Conservation (phyloP, 2,797 vertebrate genomes). For the Bufotes viridis region DNA sequence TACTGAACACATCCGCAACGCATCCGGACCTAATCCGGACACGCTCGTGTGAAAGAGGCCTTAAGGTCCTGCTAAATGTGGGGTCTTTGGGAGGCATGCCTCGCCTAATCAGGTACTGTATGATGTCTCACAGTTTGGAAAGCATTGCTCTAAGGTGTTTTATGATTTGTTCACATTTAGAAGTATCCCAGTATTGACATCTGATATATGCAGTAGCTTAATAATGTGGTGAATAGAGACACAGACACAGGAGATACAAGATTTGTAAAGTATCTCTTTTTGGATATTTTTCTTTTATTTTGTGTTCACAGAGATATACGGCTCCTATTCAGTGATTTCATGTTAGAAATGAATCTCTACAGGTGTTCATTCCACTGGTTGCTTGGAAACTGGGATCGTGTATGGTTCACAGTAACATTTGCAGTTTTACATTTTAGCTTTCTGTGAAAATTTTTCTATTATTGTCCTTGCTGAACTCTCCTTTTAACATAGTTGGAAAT, state of each 20-base stretch:
- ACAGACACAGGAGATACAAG: not conserved
- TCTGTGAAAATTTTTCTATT: not conserved
- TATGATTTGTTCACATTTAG: not conserved
- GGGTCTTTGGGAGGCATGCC: no score
- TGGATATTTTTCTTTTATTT: conserved; percentile 26
- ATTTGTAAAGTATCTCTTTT: conserved; percentile 16
- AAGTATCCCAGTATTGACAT: not conserved
- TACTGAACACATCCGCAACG: no score
- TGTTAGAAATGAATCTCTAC: conserved; percentile 44
- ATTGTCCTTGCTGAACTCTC: not conserved
- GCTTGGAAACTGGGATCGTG: conserved; percentile 29
- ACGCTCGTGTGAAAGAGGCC: no score
- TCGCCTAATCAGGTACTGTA: no score
- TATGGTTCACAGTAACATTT: not conserved
- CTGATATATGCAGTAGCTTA: not conserved
- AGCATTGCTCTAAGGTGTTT: not conserved
- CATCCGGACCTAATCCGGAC: no score
- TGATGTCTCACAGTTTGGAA: not conserved
- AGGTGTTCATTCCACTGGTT: conserved; percentile 38
- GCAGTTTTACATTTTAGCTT: conserved; percentile 16
- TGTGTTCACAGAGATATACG: conserved; percentile 3
- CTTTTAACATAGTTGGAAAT: not conserved
- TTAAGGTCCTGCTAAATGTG: no score
- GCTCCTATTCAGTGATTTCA: conserved; percentile 23
- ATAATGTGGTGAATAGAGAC: not conserved